phyloP scores from a whole-genome alignment of 2,888 invertebrate species.

The Cheilosia vulpina region DNA sequence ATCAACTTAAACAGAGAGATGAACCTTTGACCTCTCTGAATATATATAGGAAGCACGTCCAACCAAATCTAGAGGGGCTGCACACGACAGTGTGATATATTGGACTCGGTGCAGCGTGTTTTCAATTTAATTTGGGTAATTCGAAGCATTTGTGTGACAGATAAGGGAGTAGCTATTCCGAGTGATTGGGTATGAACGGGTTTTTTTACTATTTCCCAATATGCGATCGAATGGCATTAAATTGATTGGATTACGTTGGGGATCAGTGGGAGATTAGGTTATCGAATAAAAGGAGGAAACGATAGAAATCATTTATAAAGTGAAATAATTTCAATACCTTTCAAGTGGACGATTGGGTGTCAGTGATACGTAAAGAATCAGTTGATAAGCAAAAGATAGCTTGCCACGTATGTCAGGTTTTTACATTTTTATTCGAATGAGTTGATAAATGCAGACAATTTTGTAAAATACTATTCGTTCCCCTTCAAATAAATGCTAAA shows the following conservation, averaged over 20 bases:
- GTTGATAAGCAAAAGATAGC: too few relatives aligned
- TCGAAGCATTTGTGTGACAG: conserved; percentile 15
- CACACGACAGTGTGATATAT: conserved; percentile 8
- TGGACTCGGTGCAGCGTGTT: background rate
- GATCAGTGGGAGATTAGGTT: conserved; percentile 7
- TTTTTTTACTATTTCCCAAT: conserved; percentile 5
- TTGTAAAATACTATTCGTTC: too few relatives aligned
- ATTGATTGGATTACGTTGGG: background rate
- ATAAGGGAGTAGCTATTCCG: background rate
- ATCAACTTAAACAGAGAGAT: background rate
- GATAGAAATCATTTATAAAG: background rate
- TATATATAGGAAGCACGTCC: conserved; percentile 4
- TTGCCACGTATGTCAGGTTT: too few relatives aligned
- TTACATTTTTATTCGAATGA: too few relatives aligned
- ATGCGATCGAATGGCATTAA: background rate
- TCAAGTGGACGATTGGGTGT: background rate
- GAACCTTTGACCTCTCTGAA: conserved; percentile 5
- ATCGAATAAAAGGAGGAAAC: conserved; percentile 4
- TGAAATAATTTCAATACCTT: background rate
- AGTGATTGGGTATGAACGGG: conserved; percentile 28
- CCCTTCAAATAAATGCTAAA: too few relatives aligned
- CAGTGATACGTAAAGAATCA: too few relatives aligned
- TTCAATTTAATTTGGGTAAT: conserved; percentile 27
- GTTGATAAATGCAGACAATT: too few relatives aligned
- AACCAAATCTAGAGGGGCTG: conserved; percentile 14